Base-by-base conservation (phyloP, 2,888 invertebrate species). In the Xestoiulus laeticollis region DNA sequence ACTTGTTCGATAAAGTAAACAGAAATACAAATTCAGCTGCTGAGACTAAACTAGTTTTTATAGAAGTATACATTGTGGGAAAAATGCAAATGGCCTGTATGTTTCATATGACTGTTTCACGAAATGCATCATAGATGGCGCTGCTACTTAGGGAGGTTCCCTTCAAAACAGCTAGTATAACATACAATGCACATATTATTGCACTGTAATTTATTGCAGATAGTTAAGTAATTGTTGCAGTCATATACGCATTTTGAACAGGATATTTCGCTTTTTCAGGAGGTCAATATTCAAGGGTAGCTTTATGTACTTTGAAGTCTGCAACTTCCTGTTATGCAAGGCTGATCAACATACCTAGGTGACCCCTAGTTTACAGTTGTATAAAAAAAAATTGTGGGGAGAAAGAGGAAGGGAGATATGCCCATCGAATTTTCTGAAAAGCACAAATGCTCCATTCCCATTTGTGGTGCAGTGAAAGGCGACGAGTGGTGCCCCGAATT, bases 1-100 rank as follows among this genome's bases (percentile, higher is more conserved):
- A 59, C 59, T 59, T 59, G 48, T 59, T n/a, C 59, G 59, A 59
- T 59, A 59, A 59, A 59, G 59, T 59, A 59, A 59, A 59, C 59
- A n/a, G 2, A 59, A 48, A 6, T 59, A n/a, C 2, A 19, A n/a
- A 59, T n/a, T n/a, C 4, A 4, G n/a, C 22, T 59, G 19, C 3
- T 48, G 16, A 48, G 16, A 48, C 8, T 43, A 48, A 48, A 48
- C 48, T 6, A 16, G 48, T 6, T 48, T 48, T 48, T 48, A n/a
- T n/a, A n/a, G n/a, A n/a, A n/a, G n/a, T n/a, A n/a, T n/a, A n/a
- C n/a, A n/a, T n/a, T n/a, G n/a, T n/a, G n/a, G n/a, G n/a, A n/a
- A n/a, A n/a, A n/a, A n/a, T n/a, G n/a, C n/a, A n/a, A n/a, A n/a
- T n/a, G n/a, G n/a, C n/a, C n/a, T n/a, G n/a, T n/a, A n/a, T n/a